A percentile compares a stretch with the other conserved stretches of the same genome.
Evolutionary conservation across 2,797 vertebrate species (phyloP).

Genomic region (Lagothrix lagotricha): DNA sequence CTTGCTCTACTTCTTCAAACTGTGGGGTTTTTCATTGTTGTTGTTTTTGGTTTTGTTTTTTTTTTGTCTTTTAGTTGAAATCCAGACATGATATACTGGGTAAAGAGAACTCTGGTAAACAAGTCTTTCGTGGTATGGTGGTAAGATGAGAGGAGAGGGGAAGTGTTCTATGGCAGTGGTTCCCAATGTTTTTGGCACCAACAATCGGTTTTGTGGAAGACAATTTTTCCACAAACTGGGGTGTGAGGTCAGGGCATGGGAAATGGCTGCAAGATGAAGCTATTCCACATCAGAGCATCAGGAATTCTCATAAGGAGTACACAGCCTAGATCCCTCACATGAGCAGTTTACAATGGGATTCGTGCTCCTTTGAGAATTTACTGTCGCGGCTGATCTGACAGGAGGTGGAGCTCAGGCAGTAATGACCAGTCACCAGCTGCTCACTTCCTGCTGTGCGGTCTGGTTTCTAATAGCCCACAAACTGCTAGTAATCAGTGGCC

Average conservation of each 20-base stretch:
- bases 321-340: neutral
- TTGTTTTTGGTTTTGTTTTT: too few relatives aligned
- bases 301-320: neutral
- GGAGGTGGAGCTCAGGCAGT: neutral
- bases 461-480: neutral
- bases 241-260: neutral
- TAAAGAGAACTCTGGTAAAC: neutral
- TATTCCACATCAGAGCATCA: neutral
- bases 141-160: accelerated
- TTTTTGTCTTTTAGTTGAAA: neutral
- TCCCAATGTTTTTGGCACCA: neutral
- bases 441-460: neutral
- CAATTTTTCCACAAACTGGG: neutral
- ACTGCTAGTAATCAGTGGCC: neutral
- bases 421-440: neutral
- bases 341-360: neutral
- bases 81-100: neutral
- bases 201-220: neutral
- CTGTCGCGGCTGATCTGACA: neutral
- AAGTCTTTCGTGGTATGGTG: neutral
- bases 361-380: neutral
- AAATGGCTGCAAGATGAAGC: neutral
- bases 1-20: neutral
- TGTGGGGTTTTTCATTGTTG: neutral
- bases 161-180: neutral